Percentiles rank a stretch among this genome's conserved stretches.
Conservation (phyloP, 2,797 vertebrate species). For the Oreochromis grahami region DNA sequence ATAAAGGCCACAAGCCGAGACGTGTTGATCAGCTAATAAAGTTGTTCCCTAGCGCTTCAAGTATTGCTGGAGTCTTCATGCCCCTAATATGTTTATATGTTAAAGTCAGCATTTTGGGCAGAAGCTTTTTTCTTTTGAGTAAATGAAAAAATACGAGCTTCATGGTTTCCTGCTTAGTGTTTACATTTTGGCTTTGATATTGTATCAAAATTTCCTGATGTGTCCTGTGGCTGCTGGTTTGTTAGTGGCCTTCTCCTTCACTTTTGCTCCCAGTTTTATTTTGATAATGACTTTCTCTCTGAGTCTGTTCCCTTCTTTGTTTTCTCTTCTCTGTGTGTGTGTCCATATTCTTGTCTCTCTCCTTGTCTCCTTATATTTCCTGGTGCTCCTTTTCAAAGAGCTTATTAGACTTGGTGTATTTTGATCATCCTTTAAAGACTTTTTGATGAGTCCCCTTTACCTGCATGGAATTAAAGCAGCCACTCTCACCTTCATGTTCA, state of each 20-base stretch:
- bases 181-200: neutral
- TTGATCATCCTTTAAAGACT: neutral
- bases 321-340: neutral
- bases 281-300: neutral
- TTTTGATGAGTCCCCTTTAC: neutral
- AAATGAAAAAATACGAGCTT: neutral
- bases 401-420: neutral
- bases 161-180: neutral
- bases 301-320: neutral
- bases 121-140: neutral
- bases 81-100: neutral
- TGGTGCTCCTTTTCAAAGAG: neutral
- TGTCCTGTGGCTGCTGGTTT: neutral
- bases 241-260: neutral
- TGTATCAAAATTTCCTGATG: neutral
- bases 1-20: neutral
- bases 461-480: neutral
- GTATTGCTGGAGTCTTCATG: neutral
- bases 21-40: rapidly evolving
- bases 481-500: neutral
- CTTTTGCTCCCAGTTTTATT: neutral
- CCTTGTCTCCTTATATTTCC: neutral
- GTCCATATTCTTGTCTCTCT: neutral
- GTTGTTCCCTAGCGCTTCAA: neutral
- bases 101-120: neutral